Base-by-base conservation (phyloP, 1,140 invertebrate species). In the Panulirus ornatus region DNA sequence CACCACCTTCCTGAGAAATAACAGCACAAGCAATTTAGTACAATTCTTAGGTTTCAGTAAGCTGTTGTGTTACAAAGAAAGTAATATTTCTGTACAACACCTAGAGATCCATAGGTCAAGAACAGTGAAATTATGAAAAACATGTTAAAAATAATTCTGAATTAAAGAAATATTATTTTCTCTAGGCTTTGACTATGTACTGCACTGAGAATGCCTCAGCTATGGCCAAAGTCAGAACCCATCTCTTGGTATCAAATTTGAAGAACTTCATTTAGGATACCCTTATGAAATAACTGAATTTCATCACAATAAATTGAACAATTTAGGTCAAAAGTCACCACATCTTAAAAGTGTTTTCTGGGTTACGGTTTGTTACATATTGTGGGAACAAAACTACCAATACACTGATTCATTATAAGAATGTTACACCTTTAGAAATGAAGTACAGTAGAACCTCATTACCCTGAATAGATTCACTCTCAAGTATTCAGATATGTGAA, bases 31-130 rank as follows among this genome's bases (percentile, higher is more conserved):
- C 34, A 16, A 75, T 40, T 75, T 40, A 40, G 22, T 75, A 75
- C 22, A 54, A 22, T 1, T 75, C 36, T 75, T 40, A 75, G 71
- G 42, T 30, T 84, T 84, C 66, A 86, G 75, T 47, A 47, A 90
- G 75, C 66, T 79, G 44, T 71, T 78, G 71, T 89, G 91, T 91
- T 63, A 82, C 66, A 89, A 86, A 89, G 40, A 92, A 92, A 92
- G 90, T 88, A 91, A 91, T 91, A 86, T 85, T 91, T 91, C 83
- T 87, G 70, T 51, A 81, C 71, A 81, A 38, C 58, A 42, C 63
- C 63, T 79, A 70, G 78, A 54, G n/a, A 76, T 27, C 40, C n/a
- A 79, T 70, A 66, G 30, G 66, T 19, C 40, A 75, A 70, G 42
- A 34, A 73, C 63, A 51, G 27, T 84, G 66, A 84, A 36, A n/a